Evolutionary conservation across 2,797 vertebrate genomes (phyloP), one percentile per base, ranked within the genome.

Genomic region (Coluber constrictor): DNA sequence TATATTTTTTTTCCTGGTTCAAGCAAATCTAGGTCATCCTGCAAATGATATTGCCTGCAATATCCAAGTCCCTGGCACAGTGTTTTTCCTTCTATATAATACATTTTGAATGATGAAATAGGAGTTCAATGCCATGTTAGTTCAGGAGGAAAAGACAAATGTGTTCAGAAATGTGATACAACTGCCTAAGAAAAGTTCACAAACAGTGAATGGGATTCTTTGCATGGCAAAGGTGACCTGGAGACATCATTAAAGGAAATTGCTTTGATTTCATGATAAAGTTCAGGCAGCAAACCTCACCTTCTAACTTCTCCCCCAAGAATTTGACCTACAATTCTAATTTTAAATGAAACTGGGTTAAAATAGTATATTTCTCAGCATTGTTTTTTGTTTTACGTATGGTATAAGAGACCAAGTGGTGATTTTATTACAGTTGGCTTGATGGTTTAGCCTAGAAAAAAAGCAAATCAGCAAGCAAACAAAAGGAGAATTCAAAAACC

Each of bases 21-120:
- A 89, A 86, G 59, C 51, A 90, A 92, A 93, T 90, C 90, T 92
- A 93, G 93, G 90, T 91, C 87, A 93, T 54, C 60, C 74, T 89
- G 79, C 79, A 93, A 93, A 87, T 70, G 61, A 37, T 90, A 43
- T 51, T 93, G 54, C 54, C 37, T 87, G 32, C 15, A 90, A 86
- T 89, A 92, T 74, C 27, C 47, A 87, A 51, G 32, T 86, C 59
- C 88, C 43, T 83, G 60, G 63, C 86, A 93, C 66, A 88, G 8
- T 79, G 83, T 88, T 88, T 83, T 93, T 88, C 66, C 66, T 88
- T 83, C 86, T 91, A 88, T 91, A 91, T 91, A 83, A 83, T 83
- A 88, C 61, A 88, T 56, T 88, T 91, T 88, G 66, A 93, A 79
- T 88, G 86, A 87, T 91, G 92, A 93, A 61, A 87, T 18, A 61